These are phyloP conservation scores for Chamaea fasciata DNA, from an alignment of 2,113 vertebrate genomes.

Conservation along the genomic window DNA sequence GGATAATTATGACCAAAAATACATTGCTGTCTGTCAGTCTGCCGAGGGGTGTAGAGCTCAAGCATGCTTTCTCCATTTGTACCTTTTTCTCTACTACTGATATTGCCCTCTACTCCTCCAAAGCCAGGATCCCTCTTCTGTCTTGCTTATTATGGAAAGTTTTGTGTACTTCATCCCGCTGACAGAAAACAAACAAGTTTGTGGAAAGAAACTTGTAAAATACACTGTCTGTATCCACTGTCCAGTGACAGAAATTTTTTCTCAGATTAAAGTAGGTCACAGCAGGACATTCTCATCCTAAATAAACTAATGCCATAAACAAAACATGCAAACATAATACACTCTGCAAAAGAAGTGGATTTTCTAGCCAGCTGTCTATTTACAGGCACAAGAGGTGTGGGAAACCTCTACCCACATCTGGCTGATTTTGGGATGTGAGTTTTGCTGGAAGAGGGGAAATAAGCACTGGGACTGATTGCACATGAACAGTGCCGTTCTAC, in stretches of 20 bases:
- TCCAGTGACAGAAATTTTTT: neutral
- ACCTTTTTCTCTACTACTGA: neutral
- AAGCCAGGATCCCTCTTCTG: neutral
- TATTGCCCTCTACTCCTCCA: neutral
- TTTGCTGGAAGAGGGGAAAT: neutral
- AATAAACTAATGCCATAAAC: neutral
- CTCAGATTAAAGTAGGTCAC: neutral
- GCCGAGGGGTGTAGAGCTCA: neutral
- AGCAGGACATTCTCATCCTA: neutral
- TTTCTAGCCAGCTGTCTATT: neutral
- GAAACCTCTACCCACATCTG: neutral
- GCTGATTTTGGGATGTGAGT: neutral
- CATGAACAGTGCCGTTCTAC: too few species aligned
- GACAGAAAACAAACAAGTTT: neutral
- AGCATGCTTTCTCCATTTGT: rapidly evolving
- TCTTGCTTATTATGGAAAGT: neutral
- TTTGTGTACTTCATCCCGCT: neutral
- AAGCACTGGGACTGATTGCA: neutral
- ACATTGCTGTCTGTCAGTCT: neutral
- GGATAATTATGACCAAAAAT: neutral
- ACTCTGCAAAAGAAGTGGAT: neutral
- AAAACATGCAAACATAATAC: neutral
- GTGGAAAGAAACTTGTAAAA: neutral
- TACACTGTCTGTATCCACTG: neutral
- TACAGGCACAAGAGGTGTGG: neutral